Base-by-base conservation (phyloP, 2,888 invertebrate species). In the Drosophila setosimentum region DNA sequence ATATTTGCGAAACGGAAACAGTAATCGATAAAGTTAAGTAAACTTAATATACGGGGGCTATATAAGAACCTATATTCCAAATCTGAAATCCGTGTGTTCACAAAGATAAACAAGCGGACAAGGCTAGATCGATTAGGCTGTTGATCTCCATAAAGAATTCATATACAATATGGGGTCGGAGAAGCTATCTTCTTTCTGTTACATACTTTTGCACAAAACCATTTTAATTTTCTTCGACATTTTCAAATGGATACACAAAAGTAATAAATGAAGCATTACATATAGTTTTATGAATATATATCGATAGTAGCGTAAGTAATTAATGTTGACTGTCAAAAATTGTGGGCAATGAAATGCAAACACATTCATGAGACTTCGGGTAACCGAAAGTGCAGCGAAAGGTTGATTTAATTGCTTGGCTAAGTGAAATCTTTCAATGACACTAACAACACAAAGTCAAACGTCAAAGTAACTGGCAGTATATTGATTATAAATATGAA, bases 401-500 rank as follows among this genome's bases (percentile, higher is more conserved):
- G 33, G 21, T 11, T 37, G 10, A 50, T 33, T 27, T 61, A 78
- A 76, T 73, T 63, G 50, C 32, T 49, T 57, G 60, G 50, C 78
- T 50, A 40, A 55, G 42, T 42, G 72, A 83, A 85, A 79, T 87
- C 84, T 70, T 74, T 69, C 79, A 73, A 58, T 79, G 83, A 79
- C 77, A 79, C 50, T 87, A 86, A 87, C 79, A 76, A 51, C 82
- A 55, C 29, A 87, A 81, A 85, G 83, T 82, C 89, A 87, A 82
- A 78, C 64, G 80, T 62, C 90, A 89, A 89, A 87, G 89, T 67
- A 73, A 71, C 70, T 73, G 68, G 81, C 70, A 75, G 79, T 88
- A 83, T 88, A 87, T 87, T 89, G 87, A 88, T 87, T 89, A 87
- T 76, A 79, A 87, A 78, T 76, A 79, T 89, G 86, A 89, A 89